Evolutionary conservation across 2,888 invertebrate species (phyloP).

Genomic region (Bhutanitis thaidina): DNA sequence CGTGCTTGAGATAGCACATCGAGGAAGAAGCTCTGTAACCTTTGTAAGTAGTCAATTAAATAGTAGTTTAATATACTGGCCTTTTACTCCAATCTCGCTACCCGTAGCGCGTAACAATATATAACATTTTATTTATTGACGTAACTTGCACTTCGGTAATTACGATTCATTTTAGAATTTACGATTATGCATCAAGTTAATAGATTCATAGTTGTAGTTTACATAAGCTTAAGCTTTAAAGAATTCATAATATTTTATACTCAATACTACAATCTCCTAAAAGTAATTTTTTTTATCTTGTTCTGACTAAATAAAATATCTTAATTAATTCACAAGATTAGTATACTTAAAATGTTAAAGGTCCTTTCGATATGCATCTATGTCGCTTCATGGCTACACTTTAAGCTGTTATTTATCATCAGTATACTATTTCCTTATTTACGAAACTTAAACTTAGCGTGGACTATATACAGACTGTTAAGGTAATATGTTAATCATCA

Average conservation of each 20-base stretch:
- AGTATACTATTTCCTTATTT: background rate
- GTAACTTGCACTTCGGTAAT: too few relatives aligned
- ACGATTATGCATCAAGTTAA: background rate
- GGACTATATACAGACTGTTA: too few relatives aligned
- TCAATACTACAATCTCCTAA: slow-evolving; percentile 1
- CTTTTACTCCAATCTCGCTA: too few relatives aligned
- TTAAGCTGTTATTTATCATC: slow-evolving; percentile 6
- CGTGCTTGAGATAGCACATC: too few relatives aligned
- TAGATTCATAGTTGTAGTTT: background rate
- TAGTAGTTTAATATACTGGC: too few relatives aligned
- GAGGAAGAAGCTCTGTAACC: too few relatives aligned
- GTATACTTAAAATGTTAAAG: slow-evolving; percentile 6
- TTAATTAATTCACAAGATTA: slow-evolving; percentile 15
- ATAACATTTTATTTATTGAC: too few relatives aligned
- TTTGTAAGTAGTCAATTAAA: too few relatives aligned
- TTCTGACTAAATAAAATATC: slow-evolving; percentile 6
- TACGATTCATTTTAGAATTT: background rate
- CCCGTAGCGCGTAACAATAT: too few relatives aligned
- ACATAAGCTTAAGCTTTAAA: background rate
- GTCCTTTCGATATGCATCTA: slow-evolving; percentile 16
- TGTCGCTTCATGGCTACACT: slow-evolving; percentile 9
- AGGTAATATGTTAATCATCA: too few relatives aligned
- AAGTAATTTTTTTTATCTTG: slow-evolving; percentile 3
- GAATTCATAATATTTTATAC: slow-evolving; percentile 2
- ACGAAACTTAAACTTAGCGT: too few relatives aligned